Conservation (phyloP, 1,140 invertebrate species). For the Tribolium madens region DNA sequence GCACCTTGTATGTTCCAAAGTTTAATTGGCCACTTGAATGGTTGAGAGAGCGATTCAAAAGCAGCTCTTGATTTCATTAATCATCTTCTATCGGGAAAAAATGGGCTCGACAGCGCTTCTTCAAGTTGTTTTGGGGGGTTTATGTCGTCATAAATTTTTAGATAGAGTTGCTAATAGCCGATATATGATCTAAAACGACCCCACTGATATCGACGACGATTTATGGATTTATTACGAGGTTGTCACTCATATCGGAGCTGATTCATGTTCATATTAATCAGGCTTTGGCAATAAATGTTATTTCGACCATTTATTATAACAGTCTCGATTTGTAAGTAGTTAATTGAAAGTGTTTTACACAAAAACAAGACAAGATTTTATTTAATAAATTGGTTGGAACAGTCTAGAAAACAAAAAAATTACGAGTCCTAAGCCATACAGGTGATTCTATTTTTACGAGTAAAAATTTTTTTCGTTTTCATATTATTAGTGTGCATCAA, state of each 20-base stretch:
- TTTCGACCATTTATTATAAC: too few species aligned
- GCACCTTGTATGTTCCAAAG: constrained; percentile 1
- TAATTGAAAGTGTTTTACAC: too few species aligned
- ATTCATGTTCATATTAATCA: neutral
- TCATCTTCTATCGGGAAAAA: constrained; percentile 7
- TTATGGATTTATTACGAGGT: constrained; percentile 9
- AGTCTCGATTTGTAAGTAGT: too few species aligned
- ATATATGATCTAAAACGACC: neutral
- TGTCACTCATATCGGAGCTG: neutral
- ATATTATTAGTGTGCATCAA: too few species aligned
- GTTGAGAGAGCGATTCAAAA: neutral
- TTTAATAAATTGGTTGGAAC: too few species aligned
- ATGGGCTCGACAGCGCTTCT: neutral
- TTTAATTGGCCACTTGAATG: constrained; percentile 32
- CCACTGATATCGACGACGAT: neutral
- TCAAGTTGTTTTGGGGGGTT: constrained; percentile 20
- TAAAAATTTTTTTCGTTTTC: too few species aligned
- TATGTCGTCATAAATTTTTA: constrained; percentile 29
- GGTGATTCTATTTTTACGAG: too few species aligned
- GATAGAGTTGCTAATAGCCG: constrained; percentile 9
- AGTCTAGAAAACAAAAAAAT: too few species aligned
- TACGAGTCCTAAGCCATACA: too few species aligned
- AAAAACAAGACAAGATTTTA: too few species aligned
- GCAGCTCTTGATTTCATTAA: constrained; percentile 1
- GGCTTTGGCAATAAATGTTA: too few species aligned